A percentile compares a stretch with the other conserved stretches of the same genome.
These are phyloP conservation scores for Brenthis daphne DNA, from an alignment of 2,888 invertebrate species.

Conservation along the genomic window DNA sequence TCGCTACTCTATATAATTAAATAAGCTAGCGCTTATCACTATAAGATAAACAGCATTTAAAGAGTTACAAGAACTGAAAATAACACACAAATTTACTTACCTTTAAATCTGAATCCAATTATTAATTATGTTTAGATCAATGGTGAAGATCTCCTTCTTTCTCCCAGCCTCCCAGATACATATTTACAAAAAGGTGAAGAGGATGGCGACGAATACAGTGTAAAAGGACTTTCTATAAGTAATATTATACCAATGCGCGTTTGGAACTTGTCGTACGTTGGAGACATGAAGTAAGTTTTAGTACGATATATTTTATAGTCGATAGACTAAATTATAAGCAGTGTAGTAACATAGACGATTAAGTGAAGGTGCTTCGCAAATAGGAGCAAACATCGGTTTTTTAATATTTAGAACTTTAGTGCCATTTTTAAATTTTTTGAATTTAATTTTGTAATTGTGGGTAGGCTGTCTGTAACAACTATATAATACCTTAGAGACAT, in stretches of 20 bases:
- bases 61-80: not conserved
- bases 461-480: too few relatives aligned
- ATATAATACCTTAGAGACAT: too few relatives aligned
- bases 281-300: conserved; percentile 82
- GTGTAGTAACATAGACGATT: not conserved
- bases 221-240: conserved; percentile 83
- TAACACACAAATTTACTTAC: not conserved
- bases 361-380: too few relatives aligned
- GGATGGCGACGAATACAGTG: conserved; percentile 77
- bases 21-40: too few relatives aligned
- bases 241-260: conserved; percentile 85
- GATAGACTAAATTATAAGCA: not conserved
- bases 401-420: too few relatives aligned
- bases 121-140: conserved; percentile 62
- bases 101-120: not conserved
- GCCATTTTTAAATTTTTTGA: too few relatives aligned
- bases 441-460: too few relatives aligned
- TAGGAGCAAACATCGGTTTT: too few relatives aligned
- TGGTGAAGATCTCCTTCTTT: conserved; percentile 82
- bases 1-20: too few relatives aligned
- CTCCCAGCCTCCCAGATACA: conserved; percentile 84
- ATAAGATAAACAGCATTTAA: too few relatives aligned
- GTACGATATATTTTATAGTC: not conserved
- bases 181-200: conserved; percentile 71
- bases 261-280: conserved; percentile 85